Conservation (phyloP, 2,113 vertebrate species). For the Heloderma charlesbogerti region DNA sequence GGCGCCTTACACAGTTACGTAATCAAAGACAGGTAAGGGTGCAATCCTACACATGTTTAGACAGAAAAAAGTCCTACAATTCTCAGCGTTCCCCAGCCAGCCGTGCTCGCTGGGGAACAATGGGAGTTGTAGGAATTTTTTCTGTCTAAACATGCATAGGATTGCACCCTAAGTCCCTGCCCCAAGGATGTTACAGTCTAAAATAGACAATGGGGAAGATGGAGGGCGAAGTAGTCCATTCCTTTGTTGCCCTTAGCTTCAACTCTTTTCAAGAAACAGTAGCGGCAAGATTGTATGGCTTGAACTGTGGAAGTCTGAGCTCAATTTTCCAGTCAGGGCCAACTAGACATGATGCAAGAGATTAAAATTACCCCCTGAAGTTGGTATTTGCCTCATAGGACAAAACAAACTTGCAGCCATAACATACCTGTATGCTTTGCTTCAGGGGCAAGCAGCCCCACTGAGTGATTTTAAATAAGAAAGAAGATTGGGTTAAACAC, state of each 20-base stretch:
- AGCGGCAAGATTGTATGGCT: neutral
- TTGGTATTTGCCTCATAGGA: neutral
- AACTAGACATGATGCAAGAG: neutral
- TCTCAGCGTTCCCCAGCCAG: too few species aligned
- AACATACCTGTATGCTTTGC: neutral
- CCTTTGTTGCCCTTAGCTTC: neutral
- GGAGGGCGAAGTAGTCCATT: neutral
- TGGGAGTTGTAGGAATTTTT: too few species aligned
- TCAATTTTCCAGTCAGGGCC: neutral
- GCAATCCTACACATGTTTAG: too few species aligned
- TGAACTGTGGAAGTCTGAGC: too few species aligned
- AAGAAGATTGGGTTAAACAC: too few species aligned
- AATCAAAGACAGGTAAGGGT: neutral
- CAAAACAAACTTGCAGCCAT: neutral
- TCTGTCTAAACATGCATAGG: too few species aligned
- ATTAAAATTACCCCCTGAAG: neutral
- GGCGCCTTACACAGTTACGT: too few species aligned
- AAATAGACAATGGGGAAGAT: neutral
- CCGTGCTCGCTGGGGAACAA: too few species aligned
- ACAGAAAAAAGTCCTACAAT: too few species aligned
- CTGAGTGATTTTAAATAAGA: too few species aligned
- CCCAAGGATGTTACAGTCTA: neutral
- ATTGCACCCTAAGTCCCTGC: too few species aligned
- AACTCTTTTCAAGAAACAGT: neutral
- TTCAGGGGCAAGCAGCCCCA: neutral